Base-by-base conservation (phyloP, 2,113 vertebrate genomes). In the Azemiops feae region DNA sequence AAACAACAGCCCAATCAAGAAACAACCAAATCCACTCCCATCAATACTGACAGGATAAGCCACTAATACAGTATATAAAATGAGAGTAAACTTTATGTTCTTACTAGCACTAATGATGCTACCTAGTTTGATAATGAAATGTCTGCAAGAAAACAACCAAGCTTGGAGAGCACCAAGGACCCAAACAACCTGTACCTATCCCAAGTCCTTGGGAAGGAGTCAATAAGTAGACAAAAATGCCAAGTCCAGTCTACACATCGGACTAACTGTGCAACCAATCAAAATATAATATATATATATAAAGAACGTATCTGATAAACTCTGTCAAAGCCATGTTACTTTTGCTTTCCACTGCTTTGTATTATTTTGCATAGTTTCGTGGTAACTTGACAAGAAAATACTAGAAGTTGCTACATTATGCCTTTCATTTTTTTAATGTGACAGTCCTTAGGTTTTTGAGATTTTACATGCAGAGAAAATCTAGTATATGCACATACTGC, bases 391-490 rank as follows among this genome's bases (percentile, higher is more conserved):
- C 34, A 57, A 34, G 18, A 23, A 55, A 54, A 20, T 18, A n/a
- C 25, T 20, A 58, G 43, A 23, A 50, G 11, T 25, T 58, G 22
- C 85, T 53, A 64, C 55, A 18, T 9, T 87, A 23, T 87, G 27
- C 81, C 54, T 87, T 47, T n/a, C 30, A 86, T 60, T 45, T 87
- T 50, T 45, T 91, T 27, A 57, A 23, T 60, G 27, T 50, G 43
- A n/a, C 7, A 86, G 90, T 57, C 91, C 93, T 94, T 94, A 52
- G 92, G 64, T 91, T 3, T 10, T 69, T 90, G 11, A 47, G 11
- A 64, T 69, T 92, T 81, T 43, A 74, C 64, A 93, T 16, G 88
- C 57, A 58, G 18, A 81, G 34, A 39, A 64, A 81, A 91, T 85
- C 54, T 92, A 43, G 81, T 95, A n/a, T n/a, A n/a, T 89, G 88